Base-by-base conservation (phyloP, 2,113 vertebrate genomes). In the Amia ocellicauda region DNA sequence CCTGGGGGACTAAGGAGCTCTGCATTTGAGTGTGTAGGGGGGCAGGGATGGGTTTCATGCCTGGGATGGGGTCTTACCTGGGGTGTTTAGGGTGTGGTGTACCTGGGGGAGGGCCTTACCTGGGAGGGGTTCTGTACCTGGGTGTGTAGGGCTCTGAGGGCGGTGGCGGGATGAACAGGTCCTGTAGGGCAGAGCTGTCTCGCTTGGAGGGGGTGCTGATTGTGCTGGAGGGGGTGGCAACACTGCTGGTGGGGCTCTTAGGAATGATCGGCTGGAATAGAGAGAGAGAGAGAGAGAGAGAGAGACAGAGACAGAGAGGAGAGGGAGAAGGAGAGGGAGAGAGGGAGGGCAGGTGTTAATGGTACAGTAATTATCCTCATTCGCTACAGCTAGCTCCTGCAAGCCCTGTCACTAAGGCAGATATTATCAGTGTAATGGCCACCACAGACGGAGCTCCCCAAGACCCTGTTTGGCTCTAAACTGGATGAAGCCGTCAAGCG, bases 131-230 rank as follows among this genome's bases (percentile, higher is more conserved):
- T 24, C 41, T 61, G 64, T 76, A 99, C 97, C 96, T 96, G 75
- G 97, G 97, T 69, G 88, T 85, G 75, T 99, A 99, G 0, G 97
- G 97, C 71, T 98, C 96, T 64, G 89, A 77, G 16, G 97, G 97
- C 60, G 97, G 97, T 69, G 97, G 97, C 0, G 97, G 97, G 68
- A 99, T 98, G 81, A 92, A 97, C 31, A 99, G 94, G 66, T 98
- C 96, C 71, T 96, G 96, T 22, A 99, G 93, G 27, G 97, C 97
- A 41, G 95, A 94, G 78, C 88, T 98, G 71, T 98, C 93, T 82
- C 94, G 90, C 83, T 95, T 96, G 62, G 96, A 96, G 3, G 96
- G 96, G 64, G 97, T 96, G 82, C 94, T 96, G 78, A 98, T 91
- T 71, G 96, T 98, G 81, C 96, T 97, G 70, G 94, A 95, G 75